Evolutionary conservation across 2,888 invertebrate genomes (phyloP), one percentile per base, ranked within the genome.

Genomic region (Rhimphoctona megacephalus): DNA sequence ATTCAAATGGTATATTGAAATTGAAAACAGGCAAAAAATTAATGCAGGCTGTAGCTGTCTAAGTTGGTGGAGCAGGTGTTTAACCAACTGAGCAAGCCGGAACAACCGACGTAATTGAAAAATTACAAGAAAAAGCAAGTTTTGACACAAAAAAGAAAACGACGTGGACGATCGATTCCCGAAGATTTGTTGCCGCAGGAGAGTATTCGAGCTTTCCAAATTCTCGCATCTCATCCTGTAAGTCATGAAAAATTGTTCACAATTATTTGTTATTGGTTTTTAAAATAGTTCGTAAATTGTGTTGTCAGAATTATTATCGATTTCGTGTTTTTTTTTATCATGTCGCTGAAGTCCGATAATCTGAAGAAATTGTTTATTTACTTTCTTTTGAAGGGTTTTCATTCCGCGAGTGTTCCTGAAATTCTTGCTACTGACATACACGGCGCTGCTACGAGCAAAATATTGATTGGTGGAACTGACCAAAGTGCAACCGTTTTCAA

Each of bases 401-500:
- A 99, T 95, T 99, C 99, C 85, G 99, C 99, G 81, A 98, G 99
- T 94, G 97, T 98, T 82, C 99, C 99, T 19, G 99, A 99, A 85
- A 99, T 99, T 93, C 95, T 99, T 88, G 97, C 99, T 1, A 95
- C 99, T 92, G 99, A 99, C 94, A 97, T 99, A 91, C 98, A 98
- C 93, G 97, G 97, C 80, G 97, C 97, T 43, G 99, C 99, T 95
- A 98, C 98, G 85, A 98, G 98, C 94, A 98, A 98, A 95, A 97
- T 99, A 92, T 95, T 99, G 91, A 99, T 99, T 0, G 99, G 99
- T 81, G 99, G 99, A 89, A 99, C 98, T 94, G 99, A 99, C 95
- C 98, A 98, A 94, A 98, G 98, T 95, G 99, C 99, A 1, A 98
- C 99, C 0, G 98, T 99, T 61, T 99, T 99, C 95, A 99, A 99